Evolutionary conservation across 2,888 invertebrate species (phyloP).

Genomic region (Agrilus biguttatus): DNA sequence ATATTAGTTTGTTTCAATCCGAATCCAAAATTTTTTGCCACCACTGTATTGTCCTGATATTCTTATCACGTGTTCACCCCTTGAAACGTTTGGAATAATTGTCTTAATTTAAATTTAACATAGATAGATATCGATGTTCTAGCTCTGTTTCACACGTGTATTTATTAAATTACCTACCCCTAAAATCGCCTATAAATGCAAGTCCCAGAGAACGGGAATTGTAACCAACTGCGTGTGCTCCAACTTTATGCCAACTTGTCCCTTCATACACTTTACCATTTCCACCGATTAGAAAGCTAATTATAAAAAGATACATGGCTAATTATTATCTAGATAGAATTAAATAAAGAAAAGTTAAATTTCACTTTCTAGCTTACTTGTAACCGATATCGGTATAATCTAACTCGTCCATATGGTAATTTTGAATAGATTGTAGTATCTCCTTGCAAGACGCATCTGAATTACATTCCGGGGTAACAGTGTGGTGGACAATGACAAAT

Average conservation of each 20-base stretch:
- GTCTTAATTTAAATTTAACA: no score
- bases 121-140: no score
- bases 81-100: no score
- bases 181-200: conserved; percentile 43
- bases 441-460: conserved; percentile 30
- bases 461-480: conserved; percentile 35
- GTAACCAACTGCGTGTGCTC: conserved; percentile 40
- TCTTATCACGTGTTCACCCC: no score
- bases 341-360: neutral
- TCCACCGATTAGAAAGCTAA: conserved; percentile 43
- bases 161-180: no score
- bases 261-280: conserved; percentile 47
- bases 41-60: no score
- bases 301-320: conserved; percentile 8
- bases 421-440: conserved; percentile 32
- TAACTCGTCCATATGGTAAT: conserved; percentile 34
- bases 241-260: conserved; percentile 40
- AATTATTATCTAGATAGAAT: no score
- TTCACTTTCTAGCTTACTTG: conserved; percentile 36
- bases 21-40: no score
- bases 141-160: no score
- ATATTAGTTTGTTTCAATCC: no score
- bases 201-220: conserved; percentile 40
- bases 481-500: conserved; percentile 42
- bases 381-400: conserved; percentile 42